These are phyloP conservation scores for Drosophila burlai DNA, from an alignment of 1,140 invertebrate genomes.

Conservation along the genomic window DNA sequence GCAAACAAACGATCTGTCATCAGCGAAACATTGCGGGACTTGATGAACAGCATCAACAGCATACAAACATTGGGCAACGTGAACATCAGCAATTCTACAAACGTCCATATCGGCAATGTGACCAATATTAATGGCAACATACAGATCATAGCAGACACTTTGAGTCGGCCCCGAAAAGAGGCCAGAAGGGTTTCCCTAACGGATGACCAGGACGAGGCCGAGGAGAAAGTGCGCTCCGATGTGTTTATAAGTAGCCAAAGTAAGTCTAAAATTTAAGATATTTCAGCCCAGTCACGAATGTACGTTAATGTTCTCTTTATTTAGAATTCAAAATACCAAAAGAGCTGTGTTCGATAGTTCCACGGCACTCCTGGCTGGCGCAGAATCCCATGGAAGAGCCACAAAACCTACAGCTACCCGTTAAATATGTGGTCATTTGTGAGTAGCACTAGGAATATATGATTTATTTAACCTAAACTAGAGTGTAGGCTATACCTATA, in stretches of 20 bases:
- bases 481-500: no score
- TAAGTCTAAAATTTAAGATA: slow-evolving; percentile 3
- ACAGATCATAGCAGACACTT: slow-evolving; percentile 74
- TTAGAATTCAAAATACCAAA: slow-evolving; percentile 78
- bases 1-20: slow-evolving; percentile 48
- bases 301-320: background rate
- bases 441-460: slow-evolving; percentile 31
- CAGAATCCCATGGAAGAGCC: slow-evolving; percentile 76
- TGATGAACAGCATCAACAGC: slow-evolving; percentile 75
- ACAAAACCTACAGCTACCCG: slow-evolving; percentile 59
- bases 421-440: slow-evolving; percentile 84
- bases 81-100: slow-evolving; percentile 81
- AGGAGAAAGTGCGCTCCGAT: slow-evolving; percentile 57
- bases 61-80: slow-evolving; percentile 82
- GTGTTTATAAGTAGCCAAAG: slow-evolving; percentile 65
- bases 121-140: slow-evolving; percentile 85
- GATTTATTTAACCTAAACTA: background rate
- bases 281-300: background rate
- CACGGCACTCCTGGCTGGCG: slow-evolving; percentile 79
- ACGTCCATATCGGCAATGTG: slow-evolving; percentile 85
- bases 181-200: slow-evolving; percentile 32
- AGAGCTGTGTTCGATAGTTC: slow-evolving; percentile 69
- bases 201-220: slow-evolving; percentile 51
- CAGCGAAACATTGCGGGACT: slow-evolving; percentile 61
- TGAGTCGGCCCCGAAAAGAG: slow-evolving; percentile 3